Conservation (phyloP, 1,140 invertebrate genomes). For the Contarinia nasturtii region DNA sequence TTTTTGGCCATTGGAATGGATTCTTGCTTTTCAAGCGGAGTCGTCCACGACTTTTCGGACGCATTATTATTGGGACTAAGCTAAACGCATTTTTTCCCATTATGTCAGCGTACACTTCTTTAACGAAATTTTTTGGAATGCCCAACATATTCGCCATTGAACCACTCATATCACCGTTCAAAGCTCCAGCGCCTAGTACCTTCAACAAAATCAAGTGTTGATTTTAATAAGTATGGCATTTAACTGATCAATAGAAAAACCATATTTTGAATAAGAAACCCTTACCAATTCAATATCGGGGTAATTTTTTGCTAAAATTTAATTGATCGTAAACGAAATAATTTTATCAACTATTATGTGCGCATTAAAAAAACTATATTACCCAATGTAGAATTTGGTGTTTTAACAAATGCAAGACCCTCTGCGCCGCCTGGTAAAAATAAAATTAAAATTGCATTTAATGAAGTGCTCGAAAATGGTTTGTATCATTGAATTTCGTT, state of each 20-base stretch:
- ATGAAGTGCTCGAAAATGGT: too few species aligned
- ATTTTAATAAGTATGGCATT: too few species aligned
- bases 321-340: background rate
- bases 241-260: too few species aligned
- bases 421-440: slow-evolving; percentile 45
- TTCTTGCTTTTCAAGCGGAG: slow-evolving; percentile 56
- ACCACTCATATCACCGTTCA: slow-evolving; percentile 52
- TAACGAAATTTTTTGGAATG: slow-evolving; percentile 37
- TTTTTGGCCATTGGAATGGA: slow-evolving; percentile 63
- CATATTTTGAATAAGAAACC: too few species aligned
- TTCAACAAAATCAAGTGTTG: too few species aligned
- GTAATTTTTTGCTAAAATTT: slow-evolving; percentile 25
- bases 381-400: slow-evolving; percentile 20
- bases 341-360: background rate
- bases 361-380: slow-evolving; percentile 1
- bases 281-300: slow-evolving; percentile 38
- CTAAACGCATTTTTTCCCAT: slow-evolving; percentile 28
- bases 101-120: slow-evolving; percentile 31
- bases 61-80: slow-evolving; percentile 64
- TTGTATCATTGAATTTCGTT: too few species aligned
- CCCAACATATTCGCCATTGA: slow-evolving; percentile 38
- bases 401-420: slow-evolving; percentile 46
- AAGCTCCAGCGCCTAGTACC: slow-evolving; percentile 46
- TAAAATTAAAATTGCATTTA: slow-evolving; percentile 24
- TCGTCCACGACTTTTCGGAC: slow-evolving; percentile 66